Percentiles rank a stretch among this genome's conserved stretches.
phyloP scores from a whole-genome alignment of 2,113 vertebrate genomes.

The Dinomys branickii region DNA sequence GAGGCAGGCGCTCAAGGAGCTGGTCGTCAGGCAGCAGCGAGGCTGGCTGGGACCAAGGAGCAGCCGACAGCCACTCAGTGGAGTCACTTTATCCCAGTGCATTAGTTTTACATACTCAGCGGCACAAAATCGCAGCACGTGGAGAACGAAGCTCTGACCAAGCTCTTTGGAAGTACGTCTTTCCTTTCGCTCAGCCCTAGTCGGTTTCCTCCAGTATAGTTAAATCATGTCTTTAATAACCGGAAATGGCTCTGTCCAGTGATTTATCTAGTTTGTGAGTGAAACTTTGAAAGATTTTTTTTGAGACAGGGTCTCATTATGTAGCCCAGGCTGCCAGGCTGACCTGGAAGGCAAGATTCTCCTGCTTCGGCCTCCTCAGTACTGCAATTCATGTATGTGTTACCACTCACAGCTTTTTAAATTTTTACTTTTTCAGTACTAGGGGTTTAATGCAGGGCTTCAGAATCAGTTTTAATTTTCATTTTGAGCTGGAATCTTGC shows the following conservation, averaged over 20 bases:
- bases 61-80: not conserved
- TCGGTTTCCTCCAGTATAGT: not conserved
- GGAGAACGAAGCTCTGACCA: not conserved
- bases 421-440: not conserved
- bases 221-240: slow-evolving; percentile 1
- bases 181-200: not conserved
- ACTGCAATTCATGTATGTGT: not conserved
- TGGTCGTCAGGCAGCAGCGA: not conserved
- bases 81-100: not conserved
- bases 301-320: not conserved
- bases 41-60: not conserved
- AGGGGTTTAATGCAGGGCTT: not conserved
- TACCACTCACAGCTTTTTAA: not conserved
- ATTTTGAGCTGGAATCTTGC: not conserved
- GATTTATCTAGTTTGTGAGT: not conserved
- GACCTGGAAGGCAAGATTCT: not conserved
- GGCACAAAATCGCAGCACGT: not conserved
- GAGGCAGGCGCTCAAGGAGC: not conserved
- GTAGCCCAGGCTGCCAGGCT: not conserved
- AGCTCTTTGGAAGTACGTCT: not conserved
- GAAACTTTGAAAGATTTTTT: not conserved
- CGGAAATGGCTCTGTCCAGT: not conserved
- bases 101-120: not conserved
- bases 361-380: not conserved
- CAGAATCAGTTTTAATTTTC: not conserved